Percentiles rank a stretch among this genome's conserved stretches.
These are phyloP conservation scores for Saccopteryx bilineata DNA, from an alignment of 2,113 vertebrate species.

Conservation along the genomic window DNA sequence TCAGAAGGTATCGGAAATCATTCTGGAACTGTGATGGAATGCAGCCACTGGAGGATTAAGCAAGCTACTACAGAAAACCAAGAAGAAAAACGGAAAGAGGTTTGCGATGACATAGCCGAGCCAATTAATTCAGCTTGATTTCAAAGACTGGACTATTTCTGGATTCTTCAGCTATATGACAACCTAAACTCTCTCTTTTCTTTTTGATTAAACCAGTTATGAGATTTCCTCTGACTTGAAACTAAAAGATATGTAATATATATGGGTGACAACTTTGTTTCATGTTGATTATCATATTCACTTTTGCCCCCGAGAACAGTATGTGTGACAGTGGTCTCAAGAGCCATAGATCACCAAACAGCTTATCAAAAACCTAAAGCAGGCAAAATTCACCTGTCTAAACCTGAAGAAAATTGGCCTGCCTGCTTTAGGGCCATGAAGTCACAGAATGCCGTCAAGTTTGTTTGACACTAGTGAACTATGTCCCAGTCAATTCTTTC, in stretches of 20 bases:
- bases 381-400: conserved; percentile 22
- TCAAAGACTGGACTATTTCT: neutral
- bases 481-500: neutral
- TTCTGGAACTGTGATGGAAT: conserved; percentile 29
- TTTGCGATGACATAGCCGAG: neutral
- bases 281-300: neutral
- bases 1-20: neutral
- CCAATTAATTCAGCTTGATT: neutral
- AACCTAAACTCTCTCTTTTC: neutral
- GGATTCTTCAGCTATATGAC: neutral
- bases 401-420: neutral
- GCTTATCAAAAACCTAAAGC: neutral
- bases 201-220: neutral
- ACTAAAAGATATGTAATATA: neutral
- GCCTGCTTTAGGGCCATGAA: neutral
- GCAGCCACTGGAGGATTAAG: neutral
- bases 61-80: neutral
- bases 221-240: conserved; percentile 53
- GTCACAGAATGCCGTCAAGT: neutral
- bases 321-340: neutral
- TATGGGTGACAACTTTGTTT: neutral
- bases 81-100: conserved; percentile 38
- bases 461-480: neutral
- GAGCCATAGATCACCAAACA: neutral
- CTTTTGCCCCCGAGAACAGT: neutral